Evolutionary conservation across 2,888 invertebrate species (phyloP).

Genomic region (Aspidiotus rigidus): DNA sequence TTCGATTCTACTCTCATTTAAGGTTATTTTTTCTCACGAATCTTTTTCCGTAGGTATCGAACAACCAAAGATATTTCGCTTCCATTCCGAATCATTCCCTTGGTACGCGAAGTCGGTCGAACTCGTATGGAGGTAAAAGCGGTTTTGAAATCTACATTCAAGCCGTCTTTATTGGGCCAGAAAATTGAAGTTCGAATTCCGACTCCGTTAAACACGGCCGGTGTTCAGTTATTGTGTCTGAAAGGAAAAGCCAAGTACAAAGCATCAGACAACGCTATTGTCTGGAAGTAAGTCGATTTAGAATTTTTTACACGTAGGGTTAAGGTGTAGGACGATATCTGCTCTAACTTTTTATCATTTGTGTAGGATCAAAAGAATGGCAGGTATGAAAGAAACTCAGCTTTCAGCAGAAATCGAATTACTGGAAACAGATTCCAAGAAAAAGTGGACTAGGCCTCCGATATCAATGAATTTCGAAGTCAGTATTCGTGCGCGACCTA

Average conservation of each 20-base stretch:
- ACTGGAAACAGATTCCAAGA: constrained; percentile 95
- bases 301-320: neutral
- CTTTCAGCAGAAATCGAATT: constrained; percentile 98
- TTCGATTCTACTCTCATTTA: constrained; percentile 12
- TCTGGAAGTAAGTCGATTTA: constrained; percentile 69
- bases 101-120: constrained; percentile 94
- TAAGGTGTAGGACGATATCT: neutral
- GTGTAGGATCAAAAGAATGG: constrained; percentile 77
- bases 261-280: constrained; percentile 98
- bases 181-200: constrained; percentile 99
- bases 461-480: constrained; percentile 99
- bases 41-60: constrained; percentile 61
- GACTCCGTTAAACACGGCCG: constrained; percentile 95
- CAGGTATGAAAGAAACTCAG: constrained; percentile 99
- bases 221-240: constrained; percentile 95
- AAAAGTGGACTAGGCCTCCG: constrained; percentile 99
- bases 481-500: constrained; percentile 27
- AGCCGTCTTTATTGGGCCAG: constrained; percentile 93
- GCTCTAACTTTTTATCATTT: constrained; percentile 21
- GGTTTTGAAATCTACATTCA: constrained; percentile 97
- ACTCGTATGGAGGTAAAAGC: constrained; percentile 99
- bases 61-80: constrained; percentile 99
- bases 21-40: constrained; percentile 16
- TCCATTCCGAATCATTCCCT: constrained; percentile 97
- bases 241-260: constrained; percentile 99